Evolutionary conservation across 2,888 invertebrate species (phyloP), one percentile per base, ranked within the genome.

Genomic region (Eupithecia vulgata): DNA sequence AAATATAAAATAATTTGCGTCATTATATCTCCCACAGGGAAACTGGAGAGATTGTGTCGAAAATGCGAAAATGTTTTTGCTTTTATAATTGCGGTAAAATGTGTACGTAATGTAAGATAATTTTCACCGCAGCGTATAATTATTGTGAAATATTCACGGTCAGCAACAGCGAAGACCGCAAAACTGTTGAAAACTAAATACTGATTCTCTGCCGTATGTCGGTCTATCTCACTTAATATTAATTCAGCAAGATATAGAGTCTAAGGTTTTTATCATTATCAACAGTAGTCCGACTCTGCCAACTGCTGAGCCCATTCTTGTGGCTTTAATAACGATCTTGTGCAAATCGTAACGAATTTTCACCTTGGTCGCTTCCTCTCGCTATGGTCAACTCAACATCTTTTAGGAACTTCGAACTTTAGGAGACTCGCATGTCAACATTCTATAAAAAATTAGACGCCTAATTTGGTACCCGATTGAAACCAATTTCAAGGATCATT

Each of bases 1-100:
- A 67, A 59, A 65, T 68, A 66, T 65, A 34, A 67, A 71, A 71
- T 71, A 34, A 59, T 71, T 48, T 13, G 34, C 66, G 40, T 17
- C 45, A 61, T 70, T 68, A 66, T 40, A 13, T 71, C 59, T 67
- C 35, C 57, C 57, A 57, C 57, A 25, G 71, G 52, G 71, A 66
- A 37, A 59, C 61, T 52, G 52, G 68, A 25, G 12, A 52, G 67
- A 73, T 70, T 70, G 66, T 70, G 52, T 35, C 13, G 21, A 65
- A 64, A 64, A 64, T 64, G 62, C 45, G 30, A 59, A 69, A 69
- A 61, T 66, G 45, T 65, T 69, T 72, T 48, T 66, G 37, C 59
- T 67, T 59, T 67, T 70, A 69, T 68, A 68, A 68, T 62, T 62
- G 45, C 68, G 17, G 17, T 57, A 30, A 30, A 59, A 59, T 25